Evolutionary conservation across 2,797 vertebrate species (phyloP).

Genomic region (Notolepis coatsorum): DNA sequence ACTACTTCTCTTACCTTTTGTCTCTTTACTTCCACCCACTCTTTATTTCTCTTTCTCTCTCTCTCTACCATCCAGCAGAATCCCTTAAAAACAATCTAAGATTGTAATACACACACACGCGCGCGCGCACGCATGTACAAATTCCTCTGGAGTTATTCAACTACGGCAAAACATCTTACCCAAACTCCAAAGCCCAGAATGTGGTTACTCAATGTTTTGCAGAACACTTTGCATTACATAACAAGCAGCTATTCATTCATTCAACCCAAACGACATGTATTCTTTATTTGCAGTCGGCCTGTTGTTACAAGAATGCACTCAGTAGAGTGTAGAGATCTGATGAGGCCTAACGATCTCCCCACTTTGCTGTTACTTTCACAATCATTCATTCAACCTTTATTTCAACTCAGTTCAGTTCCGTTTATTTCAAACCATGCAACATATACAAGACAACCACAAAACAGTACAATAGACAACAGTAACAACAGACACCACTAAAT

Average conservation of each 20-base stretch:
- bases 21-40: too few relatives aligned
- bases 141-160: slow-evolving; percentile 39
- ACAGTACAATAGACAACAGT: too few relatives aligned
- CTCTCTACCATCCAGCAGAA: slow-evolving; percentile 20
- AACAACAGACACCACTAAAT: too few relatives aligned
- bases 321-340: too few relatives aligned
- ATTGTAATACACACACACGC: slow-evolving; percentile 19
- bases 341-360: too few relatives aligned
- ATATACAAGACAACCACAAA: too few relatives aligned
- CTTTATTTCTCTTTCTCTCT: neutral
- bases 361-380: too few relatives aligned
- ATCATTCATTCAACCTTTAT: too few relatives aligned
- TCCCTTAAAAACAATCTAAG: slow-evolving; percentile 11
- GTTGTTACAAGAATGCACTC: too few relatives aligned
- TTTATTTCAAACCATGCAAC: too few relatives aligned
- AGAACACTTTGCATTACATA: slow-evolving; percentile 52
- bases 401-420: too few relatives aligned
- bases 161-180: slow-evolving; percentile 36
- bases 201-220: slow-evolving; percentile 53
- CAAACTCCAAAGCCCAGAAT: slow-evolving; percentile 8
- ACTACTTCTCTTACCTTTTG: slow-evolving; percentile 3
- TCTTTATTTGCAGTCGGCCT: slow-evolving; percentile 28
- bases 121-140: slow-evolving; percentile 12
- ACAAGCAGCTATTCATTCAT: slow-evolving; percentile 48
- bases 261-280: slow-evolving; percentile 38